Conservation (phyloP, 2,888 invertebrate species). For the Chymomyza caudatula region DNA sequence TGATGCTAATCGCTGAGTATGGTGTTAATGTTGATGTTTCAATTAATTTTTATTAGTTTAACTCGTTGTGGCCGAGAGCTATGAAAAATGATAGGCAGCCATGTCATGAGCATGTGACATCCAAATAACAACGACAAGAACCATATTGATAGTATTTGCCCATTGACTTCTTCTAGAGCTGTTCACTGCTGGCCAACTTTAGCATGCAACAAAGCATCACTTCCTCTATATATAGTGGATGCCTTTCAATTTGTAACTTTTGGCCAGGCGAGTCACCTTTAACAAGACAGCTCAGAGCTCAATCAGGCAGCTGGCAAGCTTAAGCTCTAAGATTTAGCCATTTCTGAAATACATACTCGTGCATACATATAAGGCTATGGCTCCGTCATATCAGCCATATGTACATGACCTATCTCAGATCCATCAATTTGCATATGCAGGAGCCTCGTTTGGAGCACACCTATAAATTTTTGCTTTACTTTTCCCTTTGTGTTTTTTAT, state of each 20-base stretch:
- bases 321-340: slow-evolving; percentile 40
- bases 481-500: not conserved
- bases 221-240: not conserved
- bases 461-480: slow-evolving; percentile 57
- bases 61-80: slow-evolving; percentile 44
- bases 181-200: not conserved
- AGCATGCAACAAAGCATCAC: not conserved
- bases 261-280: not conserved
- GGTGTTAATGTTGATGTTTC: slow-evolving; percentile 69
- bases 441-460: slow-evolving; percentile 37
- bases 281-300: not conserved
- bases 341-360: slow-evolving; percentile 1
- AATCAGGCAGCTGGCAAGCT: slow-evolving; percentile 51
- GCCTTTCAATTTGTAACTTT: slow-evolving; percentile 3
- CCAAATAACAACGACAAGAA: not conserved
- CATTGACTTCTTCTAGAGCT: not conserved
- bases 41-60: slow-evolving; percentile 69
- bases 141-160: not conserved
- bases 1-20: slow-evolving; percentile 63
- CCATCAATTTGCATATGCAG: slow-evolving; percentile 71
- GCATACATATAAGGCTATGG: not conserved
- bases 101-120: slow-evolving; percentile 22
- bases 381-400: slow-evolving; percentile 41
- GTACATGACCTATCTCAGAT: slow-evolving; percentile 65
- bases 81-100: slow-evolving; percentile 53